Percentiles rank a stretch among this genome's conserved stretches.
phyloP scores from a whole-genome alignment of 2,797 vertebrate species.

The Pangasius macronema region DNA sequence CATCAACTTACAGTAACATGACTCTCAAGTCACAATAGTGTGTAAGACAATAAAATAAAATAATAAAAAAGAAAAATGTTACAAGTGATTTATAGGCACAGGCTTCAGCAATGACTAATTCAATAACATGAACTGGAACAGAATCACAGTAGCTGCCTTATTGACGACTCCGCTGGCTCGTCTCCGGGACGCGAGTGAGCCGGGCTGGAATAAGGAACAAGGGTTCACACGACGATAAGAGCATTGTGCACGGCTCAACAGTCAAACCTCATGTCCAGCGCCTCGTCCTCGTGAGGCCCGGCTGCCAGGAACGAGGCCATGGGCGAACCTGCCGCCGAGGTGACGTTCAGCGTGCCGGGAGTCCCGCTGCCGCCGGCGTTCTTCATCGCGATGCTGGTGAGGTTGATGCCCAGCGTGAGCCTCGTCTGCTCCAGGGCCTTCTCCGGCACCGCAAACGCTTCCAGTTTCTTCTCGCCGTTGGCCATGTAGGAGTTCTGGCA shows the following conservation, averaged over 20 bases:
- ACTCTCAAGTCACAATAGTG: conserved; percentile 68
- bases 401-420: conserved; percentile 98
- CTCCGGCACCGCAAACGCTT: conserved; percentile 98
- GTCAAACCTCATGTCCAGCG: conserved; percentile 98
- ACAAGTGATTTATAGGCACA: conserved; percentile 90
- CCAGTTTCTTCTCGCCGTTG: conserved; percentile 99
- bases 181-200: conserved; percentile 64
- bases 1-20: conserved; percentile 77
- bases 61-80: conserved; percentile 73
- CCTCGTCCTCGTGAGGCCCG: conserved; percentile 91
- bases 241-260: conserved; percentile 79
- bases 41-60: conserved; percentile 55
- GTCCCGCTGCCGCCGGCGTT: conserved; percentile 81
- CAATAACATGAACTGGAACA: conserved; percentile 74
- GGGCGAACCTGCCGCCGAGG: conserved; percentile 86
- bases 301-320: conserved; percentile 90
- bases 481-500: conserved; percentile 99
- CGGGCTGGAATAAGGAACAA: conserved; percentile 69
- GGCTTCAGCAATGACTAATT: conserved; percentile 85
- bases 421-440: conserved; percentile 98
- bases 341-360: conserved; percentile 87
- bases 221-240: conserved; percentile 60
- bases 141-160: conserved; percentile 96
- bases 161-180: conserved; percentile 69
- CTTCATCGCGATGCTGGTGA: conserved; percentile 90